Percentiles rank a stretch among this genome's conserved stretches.
Conservation (phyloP, 2,888 invertebrate species). For the Harmothoe impar region DNA sequence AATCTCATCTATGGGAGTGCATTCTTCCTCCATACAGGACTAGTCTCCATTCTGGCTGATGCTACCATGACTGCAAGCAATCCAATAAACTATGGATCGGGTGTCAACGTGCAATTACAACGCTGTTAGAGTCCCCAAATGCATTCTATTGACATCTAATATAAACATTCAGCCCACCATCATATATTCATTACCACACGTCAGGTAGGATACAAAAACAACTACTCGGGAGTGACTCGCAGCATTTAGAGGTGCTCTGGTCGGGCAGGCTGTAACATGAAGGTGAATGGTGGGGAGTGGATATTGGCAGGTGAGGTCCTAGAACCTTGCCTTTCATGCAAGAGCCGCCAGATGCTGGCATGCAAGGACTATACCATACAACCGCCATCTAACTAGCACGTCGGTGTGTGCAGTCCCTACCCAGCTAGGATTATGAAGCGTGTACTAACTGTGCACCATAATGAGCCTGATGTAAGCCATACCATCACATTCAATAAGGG, state of each 20-base stretch:
- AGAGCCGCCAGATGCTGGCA: too few species aligned
- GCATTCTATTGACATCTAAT: constrained; percentile 13
- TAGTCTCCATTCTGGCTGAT: neutral
- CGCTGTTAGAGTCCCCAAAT: neutral
- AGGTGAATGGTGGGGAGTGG: too few species aligned
- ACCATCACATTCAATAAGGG: too few species aligned
- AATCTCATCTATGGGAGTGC: neutral
- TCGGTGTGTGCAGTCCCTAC: too few species aligned
- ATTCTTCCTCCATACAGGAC: neutral
- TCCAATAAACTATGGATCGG: constrained; percentile 8
- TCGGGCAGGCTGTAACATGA: too few species aligned
- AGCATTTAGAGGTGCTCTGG: neutral
- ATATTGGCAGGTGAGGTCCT: too few species aligned
- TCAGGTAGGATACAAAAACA: neutral
- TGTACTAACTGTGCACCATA: too few species aligned
- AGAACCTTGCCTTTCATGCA: too few species aligned
- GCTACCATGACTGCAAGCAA: neutral
- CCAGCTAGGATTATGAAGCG: too few species aligned
- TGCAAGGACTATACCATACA: too few species aligned
- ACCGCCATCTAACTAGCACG: too few species aligned
- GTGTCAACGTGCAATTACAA: neutral
- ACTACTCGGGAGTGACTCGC: neutral
- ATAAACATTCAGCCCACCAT: neutral
- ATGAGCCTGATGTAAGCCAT: too few species aligned
- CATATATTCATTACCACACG: neutral